Evolutionary conservation across 2,797 vertebrate genomes (phyloP), one percentile per base, ranked within the genome.

Genomic region (Sphaeramia orbicularis): DNA sequence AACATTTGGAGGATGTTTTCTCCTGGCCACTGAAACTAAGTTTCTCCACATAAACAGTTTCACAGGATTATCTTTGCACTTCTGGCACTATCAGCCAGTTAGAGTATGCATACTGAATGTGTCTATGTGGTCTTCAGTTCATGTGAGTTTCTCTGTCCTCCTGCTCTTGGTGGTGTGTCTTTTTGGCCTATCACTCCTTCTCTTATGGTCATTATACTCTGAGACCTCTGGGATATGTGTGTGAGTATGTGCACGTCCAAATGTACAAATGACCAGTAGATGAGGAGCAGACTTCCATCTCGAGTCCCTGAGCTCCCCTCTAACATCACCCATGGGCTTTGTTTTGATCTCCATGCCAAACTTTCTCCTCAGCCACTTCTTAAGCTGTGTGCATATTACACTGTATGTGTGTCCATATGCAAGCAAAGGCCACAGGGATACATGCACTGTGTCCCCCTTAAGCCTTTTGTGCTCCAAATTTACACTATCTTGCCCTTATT

Each of bases 391-490:
- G 82, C 78, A 76, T 63, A 59, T 49, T 65, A 43, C 48, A 65
- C 48, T 71, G 43, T 48, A 43, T 74, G 69, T 80, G 74, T 76
- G 75, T 67, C 60, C 40, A 65, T 24, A 36, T 47, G 45, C 56
- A 36, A 6, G 30, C 43, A 21, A 10, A 14, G 76, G 80, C 72
- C 65, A 80, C 79, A 61, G 70, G 73, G 72, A 78, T 86, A 55
- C 80, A 72, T 75, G 78, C 84, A 82, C 77, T 71, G 62, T 72
- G 74, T 6, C 68, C 74, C 77, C 88, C 81, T 81, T 76, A 86
- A 92, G 89, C 86, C 78, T 82, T 89, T 80, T 85, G 83, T 85
- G 81, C 87, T 87, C 75, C 80, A 90, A 80, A 90, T 90, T 85
- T 89, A 82, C 87, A 80, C 86, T 40, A 42, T 76, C 78, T 81